phyloP scores from a whole-genome alignment of 2,888 invertebrate species.

The Mesochorus sp. region DNA sequence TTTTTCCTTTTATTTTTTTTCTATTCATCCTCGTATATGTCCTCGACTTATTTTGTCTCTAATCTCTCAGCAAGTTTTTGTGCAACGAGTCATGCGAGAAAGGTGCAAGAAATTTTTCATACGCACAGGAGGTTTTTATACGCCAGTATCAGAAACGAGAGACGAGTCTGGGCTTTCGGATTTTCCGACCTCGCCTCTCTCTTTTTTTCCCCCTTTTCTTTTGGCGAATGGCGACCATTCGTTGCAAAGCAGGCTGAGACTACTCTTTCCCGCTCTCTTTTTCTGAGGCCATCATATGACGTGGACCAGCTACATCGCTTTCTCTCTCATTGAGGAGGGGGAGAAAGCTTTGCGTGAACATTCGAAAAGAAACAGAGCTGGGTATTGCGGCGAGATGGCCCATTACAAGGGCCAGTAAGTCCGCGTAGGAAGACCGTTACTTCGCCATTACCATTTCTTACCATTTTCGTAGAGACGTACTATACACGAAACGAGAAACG shows the following conservation, averaged over 20 bases:
- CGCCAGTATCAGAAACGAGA: slow-evolving; percentile 16
- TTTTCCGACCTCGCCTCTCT: slow-evolving; percentile 10
- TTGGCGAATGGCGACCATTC: not conserved
- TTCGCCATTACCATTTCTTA: slow-evolving; percentile 57
- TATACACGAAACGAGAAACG: slow-evolving; percentile 19
- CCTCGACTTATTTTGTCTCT: not conserved
- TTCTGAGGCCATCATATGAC: too few relatives aligned
- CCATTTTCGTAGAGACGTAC: slow-evolving; percentile 44
- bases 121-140: not conserved
- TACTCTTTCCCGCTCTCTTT: slow-evolving; percentile 1
- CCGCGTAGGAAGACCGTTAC: slow-evolving; percentile 48
- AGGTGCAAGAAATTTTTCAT: not conserved
- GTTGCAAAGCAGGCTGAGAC: not conserved
- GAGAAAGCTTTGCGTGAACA: not conserved
- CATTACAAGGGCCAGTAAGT: slow-evolving; percentile 54
- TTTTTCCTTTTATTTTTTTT: not conserved
- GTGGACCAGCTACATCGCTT: too few relatives aligned
- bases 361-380: slow-evolving; percentile 9
- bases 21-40: not conserved
- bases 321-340: not conserved
- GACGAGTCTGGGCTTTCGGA: not conserved
- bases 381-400: slow-evolving; percentile 48
- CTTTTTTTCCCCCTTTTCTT: too few relatives aligned
- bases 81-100: not conserved
- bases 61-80: not conserved